Evolutionary conservation across 2,888 invertebrate species (phyloP), one percentile per base, ranked within the genome.

Genomic region (Meliscaeva auricollis): DNA sequence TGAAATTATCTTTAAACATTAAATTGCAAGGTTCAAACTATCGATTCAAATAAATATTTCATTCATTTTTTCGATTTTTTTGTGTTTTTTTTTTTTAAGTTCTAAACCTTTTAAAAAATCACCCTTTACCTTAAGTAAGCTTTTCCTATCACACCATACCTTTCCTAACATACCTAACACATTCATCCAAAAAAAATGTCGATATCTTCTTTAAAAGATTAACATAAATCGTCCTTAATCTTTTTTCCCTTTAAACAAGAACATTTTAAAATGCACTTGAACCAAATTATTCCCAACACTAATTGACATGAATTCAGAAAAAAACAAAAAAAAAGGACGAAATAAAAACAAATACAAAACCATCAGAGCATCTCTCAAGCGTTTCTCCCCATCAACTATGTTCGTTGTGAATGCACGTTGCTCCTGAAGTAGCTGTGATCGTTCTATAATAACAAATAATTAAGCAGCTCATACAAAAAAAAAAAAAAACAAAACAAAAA

Each of bases 391-490:
- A 20, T 9, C 17, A 22, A 32, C 35, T 30, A 46, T 20, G 5
- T 38, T 38, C 26, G n/a, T n/a, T n/a, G n/a, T n/a, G n/a, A n/a
- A 68, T 35, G 35, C 58, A 35, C 68, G 76, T 58, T 58, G 35
- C 81, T 85, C 76, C 85, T 85, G 73, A 85, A 85, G 85, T 81
- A 81, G 85, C 81, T 81, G 76, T 52, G 80, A 81, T 76, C 81
- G 41, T 58, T 81, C 50, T 50, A 66, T 66, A 81, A 85, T 69
- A 85, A 85, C 85, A 85, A 85, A 80, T 83, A 84, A 69, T 64
- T 85, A 77, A 80, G 85, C 76, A 85, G 85, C 76, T 77, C 72
- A 48, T 69, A 62, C 26, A 22, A 38, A 44, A 48, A 9, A 60
- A 15, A 32, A 76, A 30, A 30, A 17, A 54, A 62, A 41, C 8